A percentile compares a stretch with the other conserved stretches of the same genome.
Conservation (phyloP, 2,888 invertebrate species). For the Acanthosepion esculentum region DNA sequence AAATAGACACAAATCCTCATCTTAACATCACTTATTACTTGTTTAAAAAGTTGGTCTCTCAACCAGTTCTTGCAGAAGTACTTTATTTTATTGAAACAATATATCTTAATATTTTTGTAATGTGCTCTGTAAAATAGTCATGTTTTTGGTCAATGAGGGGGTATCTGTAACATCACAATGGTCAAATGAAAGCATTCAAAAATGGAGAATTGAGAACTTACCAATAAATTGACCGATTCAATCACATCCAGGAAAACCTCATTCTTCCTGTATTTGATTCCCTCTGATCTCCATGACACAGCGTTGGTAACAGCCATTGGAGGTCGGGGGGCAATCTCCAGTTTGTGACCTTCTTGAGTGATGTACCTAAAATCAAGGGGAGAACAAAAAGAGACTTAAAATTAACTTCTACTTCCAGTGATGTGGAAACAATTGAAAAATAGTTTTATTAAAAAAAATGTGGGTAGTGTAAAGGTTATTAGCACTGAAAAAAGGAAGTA, state of each 20-base stretch:
- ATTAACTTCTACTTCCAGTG: not conserved
- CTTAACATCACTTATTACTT: no score
- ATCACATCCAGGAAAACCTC: constrained; percentile 99
- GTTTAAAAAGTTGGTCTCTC: no score
- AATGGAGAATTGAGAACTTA: constrained; percentile 65
- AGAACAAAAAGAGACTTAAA: not conserved
- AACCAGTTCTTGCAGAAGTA: no score
- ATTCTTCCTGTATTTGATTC: constrained; percentile 98
- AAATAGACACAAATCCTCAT: no score
- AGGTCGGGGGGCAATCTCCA: constrained; percentile 95
- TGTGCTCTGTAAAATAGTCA: no score
- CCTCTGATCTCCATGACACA: constrained; percentile 98
- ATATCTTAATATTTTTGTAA: no score
- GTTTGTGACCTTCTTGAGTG: constrained; percentile 97
- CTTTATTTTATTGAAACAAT: no score
- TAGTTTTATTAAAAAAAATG: not conserved
- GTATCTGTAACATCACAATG: no score
- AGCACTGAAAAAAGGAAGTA: no score
- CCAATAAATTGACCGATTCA: constrained; percentile 94
- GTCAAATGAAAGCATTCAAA: not conserved
- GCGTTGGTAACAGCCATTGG: constrained; percentile 99
- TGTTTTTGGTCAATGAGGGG: no score
- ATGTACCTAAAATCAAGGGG: constrained; percentile 86
- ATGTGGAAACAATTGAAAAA: not conserved
- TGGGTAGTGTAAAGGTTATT: no score